phyloP scores from a whole-genome alignment of 2,888 invertebrate genomes.

The Pyrocoelia pectoralis region DNA sequence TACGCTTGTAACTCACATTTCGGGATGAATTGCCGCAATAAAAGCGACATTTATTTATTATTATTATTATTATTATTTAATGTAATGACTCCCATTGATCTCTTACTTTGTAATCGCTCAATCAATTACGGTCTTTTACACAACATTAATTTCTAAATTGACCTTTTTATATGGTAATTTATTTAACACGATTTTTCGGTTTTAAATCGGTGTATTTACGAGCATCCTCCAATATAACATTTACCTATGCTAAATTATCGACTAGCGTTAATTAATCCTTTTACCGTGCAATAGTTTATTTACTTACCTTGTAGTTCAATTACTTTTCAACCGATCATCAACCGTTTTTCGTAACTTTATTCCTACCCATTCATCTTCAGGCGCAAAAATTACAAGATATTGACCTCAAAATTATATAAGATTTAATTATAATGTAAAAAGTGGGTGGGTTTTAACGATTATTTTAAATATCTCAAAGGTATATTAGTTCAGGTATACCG shows the following conservation, averaged over 20 bases:
- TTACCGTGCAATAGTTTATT: conserved; percentile 11
- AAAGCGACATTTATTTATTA: too few relatives aligned
- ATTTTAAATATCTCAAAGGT: too few relatives aligned
- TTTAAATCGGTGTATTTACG: not conserved
- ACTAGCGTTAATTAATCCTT: not conserved
- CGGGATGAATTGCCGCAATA: too few relatives aligned
- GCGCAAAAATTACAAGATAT: too few relatives aligned
- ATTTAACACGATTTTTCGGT: conserved; percentile 1
- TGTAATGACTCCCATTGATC: not conserved
- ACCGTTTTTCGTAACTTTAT: too few relatives aligned
- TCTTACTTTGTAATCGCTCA: not conserved
- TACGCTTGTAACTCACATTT: not conserved
- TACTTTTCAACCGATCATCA: not conserved
- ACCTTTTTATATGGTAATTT: not conserved
- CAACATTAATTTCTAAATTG: conserved; percentile 1
- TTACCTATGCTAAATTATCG: not conserved
- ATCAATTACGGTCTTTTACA: not conserved
- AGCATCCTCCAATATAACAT: not conserved
- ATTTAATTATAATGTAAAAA: too few relatives aligned
- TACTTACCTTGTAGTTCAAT: conserved; percentile 10
- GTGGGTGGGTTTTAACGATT: too few relatives aligned
- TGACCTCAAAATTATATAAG: too few relatives aligned
- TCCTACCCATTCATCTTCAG: too few relatives aligned
- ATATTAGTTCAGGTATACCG: too few relatives aligned
- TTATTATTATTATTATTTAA: not conserved